These are phyloP conservation scores for Rhinichthys klamathensis DNA, from an alignment of 2,113 vertebrate species.

Conservation along the genomic window DNA sequence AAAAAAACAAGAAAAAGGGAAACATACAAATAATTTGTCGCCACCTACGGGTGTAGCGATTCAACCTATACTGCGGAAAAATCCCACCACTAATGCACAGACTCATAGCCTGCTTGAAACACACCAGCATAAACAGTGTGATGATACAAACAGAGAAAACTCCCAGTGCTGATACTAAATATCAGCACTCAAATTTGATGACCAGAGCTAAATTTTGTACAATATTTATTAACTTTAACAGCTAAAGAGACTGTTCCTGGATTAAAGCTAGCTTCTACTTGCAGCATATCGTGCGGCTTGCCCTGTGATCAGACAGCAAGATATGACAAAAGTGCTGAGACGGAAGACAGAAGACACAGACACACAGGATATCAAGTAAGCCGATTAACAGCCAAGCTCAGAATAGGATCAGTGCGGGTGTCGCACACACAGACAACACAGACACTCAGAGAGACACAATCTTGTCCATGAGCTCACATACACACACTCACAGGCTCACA, in stretches of 20 bases:
- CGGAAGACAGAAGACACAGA: conserved; percentile 28
- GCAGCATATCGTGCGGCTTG: conserved; percentile 17
- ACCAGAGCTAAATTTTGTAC: background rate
- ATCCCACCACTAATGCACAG: background rate
- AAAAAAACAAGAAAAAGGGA: too few relatives aligned
- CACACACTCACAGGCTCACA: conserved; percentile 21
- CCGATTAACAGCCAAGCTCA: conserved; percentile 48
- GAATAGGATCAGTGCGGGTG: conserved; percentile 50
- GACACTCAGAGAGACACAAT: conserved; percentile 9
- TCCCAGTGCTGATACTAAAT: background rate
- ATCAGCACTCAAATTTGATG: background rate
- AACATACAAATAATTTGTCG: background rate
- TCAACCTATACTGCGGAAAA: background rate
- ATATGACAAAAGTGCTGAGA: conserved; percentile 38
- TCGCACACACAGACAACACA: background rate
- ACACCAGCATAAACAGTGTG: background rate
- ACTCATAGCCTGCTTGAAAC: background rate
- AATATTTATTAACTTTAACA: background rate
- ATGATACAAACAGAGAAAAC: background rate
- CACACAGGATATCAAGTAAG: conserved; percentile 46
- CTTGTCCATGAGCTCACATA: background rate
- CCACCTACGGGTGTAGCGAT: background rate
- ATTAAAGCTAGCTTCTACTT: background rate
- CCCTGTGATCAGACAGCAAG: conserved; percentile 35
- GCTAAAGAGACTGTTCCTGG: background rate